phyloP scores from a whole-genome alignment of 2,888 invertebrate genomes.

The Rotaria magnacalcarata region DNA sequence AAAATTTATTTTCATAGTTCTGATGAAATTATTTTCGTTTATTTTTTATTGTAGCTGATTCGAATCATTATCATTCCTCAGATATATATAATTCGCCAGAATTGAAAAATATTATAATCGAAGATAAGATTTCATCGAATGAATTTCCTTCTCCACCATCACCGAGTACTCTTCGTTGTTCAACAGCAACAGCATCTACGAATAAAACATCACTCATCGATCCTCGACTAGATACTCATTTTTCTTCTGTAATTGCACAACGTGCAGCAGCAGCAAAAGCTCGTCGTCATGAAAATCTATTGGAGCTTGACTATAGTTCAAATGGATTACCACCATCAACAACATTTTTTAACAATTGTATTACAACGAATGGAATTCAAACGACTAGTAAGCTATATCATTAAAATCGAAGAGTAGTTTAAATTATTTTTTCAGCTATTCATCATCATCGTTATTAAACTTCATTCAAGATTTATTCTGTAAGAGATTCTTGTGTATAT shows the following conservation, averaged over 20 bases:
- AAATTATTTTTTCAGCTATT: background rate
- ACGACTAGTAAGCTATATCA: background rate
- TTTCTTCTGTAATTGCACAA: slow-evolving; percentile 42
- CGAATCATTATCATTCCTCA: background rate
- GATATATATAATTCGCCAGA: background rate
- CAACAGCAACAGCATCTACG: background rate
- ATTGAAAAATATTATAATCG: slow-evolving; percentile 20
- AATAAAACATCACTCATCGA: background rate
- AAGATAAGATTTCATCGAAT: background rate
- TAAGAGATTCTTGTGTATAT: background rate
- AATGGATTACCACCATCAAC: slow-evolving; percentile 4
- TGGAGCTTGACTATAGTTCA: background rate
- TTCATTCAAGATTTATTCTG: background rate
- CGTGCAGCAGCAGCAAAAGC: slow-evolving; percentile 44
- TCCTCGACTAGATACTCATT: slow-evolving; percentile 38
- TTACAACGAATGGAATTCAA: background rate
- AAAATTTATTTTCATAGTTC: no score
- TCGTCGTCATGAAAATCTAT: slow-evolving; percentile 38
- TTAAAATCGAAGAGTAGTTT: background rate
- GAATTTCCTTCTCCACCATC: slow-evolving; percentile 22
- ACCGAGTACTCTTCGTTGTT: background rate
- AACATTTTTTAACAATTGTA: background rate
- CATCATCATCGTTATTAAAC: slow-evolving; percentile 15
- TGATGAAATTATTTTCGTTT: background rate
- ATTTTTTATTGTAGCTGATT: background rate